These are phyloP conservation scores for Flexamia atlantica DNA, from an alignment of 2,888 invertebrate species.

Conservation along the genomic window DNA sequence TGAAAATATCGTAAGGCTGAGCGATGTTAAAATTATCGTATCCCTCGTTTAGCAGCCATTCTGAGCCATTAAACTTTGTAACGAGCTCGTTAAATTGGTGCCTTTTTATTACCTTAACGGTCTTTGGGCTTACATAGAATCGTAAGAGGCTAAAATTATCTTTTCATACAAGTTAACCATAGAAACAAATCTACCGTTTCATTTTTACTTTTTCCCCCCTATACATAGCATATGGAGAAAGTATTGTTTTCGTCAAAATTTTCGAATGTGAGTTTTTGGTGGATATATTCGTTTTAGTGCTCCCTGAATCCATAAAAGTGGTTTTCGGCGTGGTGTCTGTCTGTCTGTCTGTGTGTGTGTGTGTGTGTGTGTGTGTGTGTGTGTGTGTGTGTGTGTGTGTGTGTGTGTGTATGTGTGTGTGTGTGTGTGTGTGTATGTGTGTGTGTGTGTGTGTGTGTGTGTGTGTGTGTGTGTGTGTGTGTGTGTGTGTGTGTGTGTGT, in stretches of 20 bases:
- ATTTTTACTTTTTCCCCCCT: no score
- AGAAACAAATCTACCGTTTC: no score
- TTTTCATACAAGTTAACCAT: no score
- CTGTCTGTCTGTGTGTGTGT: conserved; percentile 1
- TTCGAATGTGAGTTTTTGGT: no score
- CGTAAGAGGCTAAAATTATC: not conserved
- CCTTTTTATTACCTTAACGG: not conserved
- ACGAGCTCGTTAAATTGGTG: not conserved
- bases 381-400: conserved; percentile 26
- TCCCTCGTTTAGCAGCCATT: no score
- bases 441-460: conserved; percentile 26
- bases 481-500: conserved; percentile 26
- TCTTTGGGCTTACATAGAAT: not conserved
- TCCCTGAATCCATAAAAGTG: no score
- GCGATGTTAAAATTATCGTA: no score
- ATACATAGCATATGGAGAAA: no score
- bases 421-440: conserved; percentile 23
- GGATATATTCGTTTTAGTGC: no score
- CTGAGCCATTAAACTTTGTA: conserved; percentile 22
- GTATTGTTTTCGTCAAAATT: no score
- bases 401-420: conserved; percentile 23
- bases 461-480: conserved; percentile 26
- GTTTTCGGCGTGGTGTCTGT: no score
- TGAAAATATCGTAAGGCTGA: no score
- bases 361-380: conserved; percentile 26